These are phyloP conservation scores for Spodoptera litura DNA, from an alignment of 1,140 invertebrate genomes.

Conservation along the genomic window DNA sequence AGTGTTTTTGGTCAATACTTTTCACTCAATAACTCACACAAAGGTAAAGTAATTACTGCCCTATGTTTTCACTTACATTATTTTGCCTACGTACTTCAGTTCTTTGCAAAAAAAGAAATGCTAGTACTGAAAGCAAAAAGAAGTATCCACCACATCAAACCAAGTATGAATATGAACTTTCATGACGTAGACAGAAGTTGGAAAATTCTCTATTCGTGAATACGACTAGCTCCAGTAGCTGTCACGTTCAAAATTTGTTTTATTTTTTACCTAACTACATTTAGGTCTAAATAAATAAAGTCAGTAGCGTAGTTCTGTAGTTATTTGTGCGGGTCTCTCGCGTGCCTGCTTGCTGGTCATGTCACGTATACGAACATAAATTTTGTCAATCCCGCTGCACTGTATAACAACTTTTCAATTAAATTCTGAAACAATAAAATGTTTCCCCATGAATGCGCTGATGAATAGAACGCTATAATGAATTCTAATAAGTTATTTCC, in stretches of 20 bases:
- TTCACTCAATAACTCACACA: not conserved
- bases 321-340: conserved; percentile 17
- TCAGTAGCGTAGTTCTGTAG: conserved; percentile 10
- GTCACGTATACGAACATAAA: conserved; percentile 30
- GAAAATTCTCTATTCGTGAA: conserved; percentile 8
- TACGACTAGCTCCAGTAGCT: not conserved
- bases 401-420: conserved; percentile 41
- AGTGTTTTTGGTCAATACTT: too few relatives aligned
- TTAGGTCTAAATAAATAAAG: conserved; percentile 27
- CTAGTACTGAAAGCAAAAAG: not conserved
- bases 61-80: too few relatives aligned
- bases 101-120: not conserved
- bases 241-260: conserved; percentile 7
- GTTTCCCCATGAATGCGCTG: not conserved
- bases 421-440: conserved; percentile 25
- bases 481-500: not conserved
- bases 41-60: not conserved
- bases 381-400: conserved; percentile 39
- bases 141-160: too few relatives aligned
- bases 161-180: not conserved
- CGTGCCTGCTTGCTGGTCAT: conserved; percentile 10
- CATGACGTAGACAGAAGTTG: not conserved
- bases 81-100: too few relatives aligned
- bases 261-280: conserved; percentile 32
- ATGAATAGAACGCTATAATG: conserved; percentile 13